Base-by-base conservation (phyloP, 1,140 invertebrate species). In the Bombus sylvicola region DNA sequence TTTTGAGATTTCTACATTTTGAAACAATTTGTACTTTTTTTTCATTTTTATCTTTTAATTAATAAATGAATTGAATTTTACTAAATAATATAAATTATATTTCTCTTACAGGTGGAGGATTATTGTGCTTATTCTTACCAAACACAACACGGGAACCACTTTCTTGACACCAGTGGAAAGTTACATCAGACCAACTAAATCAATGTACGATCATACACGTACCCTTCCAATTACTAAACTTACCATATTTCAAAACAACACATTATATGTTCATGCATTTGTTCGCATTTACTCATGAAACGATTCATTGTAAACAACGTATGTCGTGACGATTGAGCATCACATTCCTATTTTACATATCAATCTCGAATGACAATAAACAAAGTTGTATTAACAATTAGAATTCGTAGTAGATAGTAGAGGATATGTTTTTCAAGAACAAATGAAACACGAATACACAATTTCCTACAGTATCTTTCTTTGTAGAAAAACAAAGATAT, bases 101-200 rank as follows among this genome's bases (percentile, higher is more conserved):
- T 73, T 75, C 1, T 75, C 85, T 95, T 94, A 31, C 92, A 96
- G 96, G 97, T 91, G 98, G 98, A 92, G 98, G 98, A 83, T 95
- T 98, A 72, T 97, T 98, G 94, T 98, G 97, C 94, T 96, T 98
- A 91, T 97, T 97, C 95, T 95, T 98, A 95, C 98, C 97, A 90
- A 98, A 98, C 94, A 98, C 97, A 92, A 98, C 98, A 25, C 96
- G 97, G 79, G 97, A 97, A 94, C 97, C 97, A 90, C 96, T 98
- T 93, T 97, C 97, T 94, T 98, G 96, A 97, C 94, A 94, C 85
- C 81, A 83, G 79, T 85, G 83, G 39, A 87, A 69, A 57, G 83
- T 31, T 47, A 82, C 66, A 57, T 64, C 74, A 71, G 34, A 72
- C 12, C 62, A n/a, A 66, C n/a, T 34, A 12, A 76, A 79, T 69